These are phyloP conservation scores for Caenorhabditis doughertyi DNA, from an alignment of 2,888 invertebrate genomes.

Conservation along the genomic window DNA sequence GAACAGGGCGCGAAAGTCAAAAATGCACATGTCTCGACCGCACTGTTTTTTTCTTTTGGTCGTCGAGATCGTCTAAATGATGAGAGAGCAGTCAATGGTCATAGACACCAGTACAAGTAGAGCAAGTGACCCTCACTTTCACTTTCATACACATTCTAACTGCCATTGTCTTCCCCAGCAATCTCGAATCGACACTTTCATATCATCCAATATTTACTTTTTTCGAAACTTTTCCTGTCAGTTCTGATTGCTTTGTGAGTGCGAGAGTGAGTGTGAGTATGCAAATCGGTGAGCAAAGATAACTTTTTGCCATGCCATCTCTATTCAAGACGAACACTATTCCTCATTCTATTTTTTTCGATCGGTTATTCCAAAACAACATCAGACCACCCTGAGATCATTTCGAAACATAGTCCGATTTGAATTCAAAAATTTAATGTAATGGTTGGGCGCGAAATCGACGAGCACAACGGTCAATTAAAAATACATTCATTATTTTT, in stretches of 20 bases:
- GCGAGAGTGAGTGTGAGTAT: constrained; percentile 17
- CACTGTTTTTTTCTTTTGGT: not conserved
- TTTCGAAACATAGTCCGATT: too few relatives aligned
- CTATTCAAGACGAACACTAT: too few relatives aligned
- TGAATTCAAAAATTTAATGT: too few relatives aligned
- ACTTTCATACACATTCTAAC: constrained; percentile 1
- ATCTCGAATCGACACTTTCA: constrained; percentile 11
- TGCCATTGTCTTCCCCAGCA: constrained; percentile 47
- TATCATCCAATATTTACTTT: constrained; percentile 57
- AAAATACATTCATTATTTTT: too few relatives aligned
- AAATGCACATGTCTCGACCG: not conserved
- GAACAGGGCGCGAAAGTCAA: not conserved
- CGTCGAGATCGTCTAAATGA: not conserved
- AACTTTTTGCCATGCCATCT: not conserved
- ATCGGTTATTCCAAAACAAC: too few relatives aligned
- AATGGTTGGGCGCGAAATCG: too few relatives aligned
- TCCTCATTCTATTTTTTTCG: too few relatives aligned
- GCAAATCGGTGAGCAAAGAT: constrained; percentile 17
- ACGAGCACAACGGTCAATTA: too few relatives aligned
- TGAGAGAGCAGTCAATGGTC: not conserved
- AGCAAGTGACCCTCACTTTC: not conserved
- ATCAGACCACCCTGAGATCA: too few relatives aligned
- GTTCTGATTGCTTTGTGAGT: constrained; percentile 48
- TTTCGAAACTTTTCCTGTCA: constrained; percentile 58
- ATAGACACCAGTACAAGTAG: constrained; percentile 1